A percentile compares a stretch with the other conserved stretches of the same genome.
Evolutionary conservation across 2,113 vertebrate species (phyloP).

Genomic region (Semnopithecus entellus): DNA sequence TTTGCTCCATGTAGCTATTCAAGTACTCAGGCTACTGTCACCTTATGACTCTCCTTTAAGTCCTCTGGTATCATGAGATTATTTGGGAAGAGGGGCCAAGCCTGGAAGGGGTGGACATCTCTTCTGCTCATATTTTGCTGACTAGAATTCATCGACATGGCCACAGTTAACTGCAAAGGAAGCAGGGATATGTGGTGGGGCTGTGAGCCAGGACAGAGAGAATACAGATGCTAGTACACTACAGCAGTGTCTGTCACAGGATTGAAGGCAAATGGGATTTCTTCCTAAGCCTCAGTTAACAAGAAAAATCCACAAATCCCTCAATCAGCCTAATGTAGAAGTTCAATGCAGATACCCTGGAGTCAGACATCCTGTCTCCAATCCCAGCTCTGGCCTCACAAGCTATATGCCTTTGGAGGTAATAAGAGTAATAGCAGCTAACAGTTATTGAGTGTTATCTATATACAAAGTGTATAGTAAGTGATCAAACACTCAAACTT

Average conservation of each 20-base stretch:
- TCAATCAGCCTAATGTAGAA: not conserved
- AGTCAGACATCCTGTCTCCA: not conserved
- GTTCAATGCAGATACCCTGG: not conserved
- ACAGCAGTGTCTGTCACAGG: not conserved
- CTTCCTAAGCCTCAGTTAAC: not conserved
- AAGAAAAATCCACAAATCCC: not conserved
- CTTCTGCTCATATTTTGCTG: not conserved
- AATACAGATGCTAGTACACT: not conserved
- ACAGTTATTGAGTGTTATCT: not conserved
- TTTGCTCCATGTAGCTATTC: not conserved
- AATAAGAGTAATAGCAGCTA: not conserved
- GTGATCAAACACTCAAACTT: not conserved
- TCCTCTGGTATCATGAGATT: not conserved
- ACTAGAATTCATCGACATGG: not conserved
- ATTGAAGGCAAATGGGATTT: not conserved
- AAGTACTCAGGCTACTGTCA: not conserved
- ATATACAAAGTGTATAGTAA: not conserved
- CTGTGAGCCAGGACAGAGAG: not conserved
- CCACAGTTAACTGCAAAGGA: not conserved
- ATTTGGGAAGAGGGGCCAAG: accelerated
- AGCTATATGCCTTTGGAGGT: not conserved
- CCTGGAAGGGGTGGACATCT: not conserved
- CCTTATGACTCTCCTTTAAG: not conserved
- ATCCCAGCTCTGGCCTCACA: not conserved
- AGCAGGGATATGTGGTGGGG: too few species aligned